A percentile compares a stretch with the other conserved stretches of the same genome.
These are phyloP conservation scores for Tapirus indicus DNA, from an alignment of 2,797 vertebrate species.

Conservation along the genomic window DNA sequence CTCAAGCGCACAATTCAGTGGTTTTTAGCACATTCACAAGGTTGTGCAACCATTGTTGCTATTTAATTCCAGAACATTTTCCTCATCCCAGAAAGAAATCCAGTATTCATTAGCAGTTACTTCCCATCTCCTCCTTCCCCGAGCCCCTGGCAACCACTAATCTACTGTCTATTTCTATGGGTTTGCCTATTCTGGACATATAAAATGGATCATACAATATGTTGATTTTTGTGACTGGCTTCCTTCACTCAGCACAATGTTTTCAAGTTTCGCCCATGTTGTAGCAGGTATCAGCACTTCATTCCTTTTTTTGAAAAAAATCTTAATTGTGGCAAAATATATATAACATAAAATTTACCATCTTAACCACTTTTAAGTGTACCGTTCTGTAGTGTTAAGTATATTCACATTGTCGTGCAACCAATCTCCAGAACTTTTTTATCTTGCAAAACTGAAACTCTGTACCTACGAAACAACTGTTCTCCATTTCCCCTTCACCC, in stretches of 20 bases:
- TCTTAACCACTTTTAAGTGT: neutral
- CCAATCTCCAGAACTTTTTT: neutral
- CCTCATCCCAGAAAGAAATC: neutral
- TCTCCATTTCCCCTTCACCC: neutral
- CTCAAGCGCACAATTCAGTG: neutral
- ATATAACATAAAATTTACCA: neutral
- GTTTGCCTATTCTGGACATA: neutral
- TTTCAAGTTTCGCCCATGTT: neutral
- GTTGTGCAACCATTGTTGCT: neutral
- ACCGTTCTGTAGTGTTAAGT: neutral
- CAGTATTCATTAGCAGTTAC: neutral
- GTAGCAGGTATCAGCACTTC: neutral
- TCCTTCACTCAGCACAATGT: neutral
- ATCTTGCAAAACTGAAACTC: neutral
- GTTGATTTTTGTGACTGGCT: neutral
- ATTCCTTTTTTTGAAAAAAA: neutral
- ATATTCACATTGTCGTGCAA: neutral
- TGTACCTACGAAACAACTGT: neutral
- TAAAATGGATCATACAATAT: neutral
- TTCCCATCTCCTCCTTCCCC: neutral
- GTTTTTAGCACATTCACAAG: neutral
- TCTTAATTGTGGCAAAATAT: neutral
- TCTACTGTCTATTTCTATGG: neutral
- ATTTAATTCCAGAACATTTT: neutral
- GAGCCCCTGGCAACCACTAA: neutral